These are phyloP conservation scores for Synanthedon vespiformis DNA, from an alignment of 2,888 invertebrate genomes.

Conservation along the genomic window DNA sequence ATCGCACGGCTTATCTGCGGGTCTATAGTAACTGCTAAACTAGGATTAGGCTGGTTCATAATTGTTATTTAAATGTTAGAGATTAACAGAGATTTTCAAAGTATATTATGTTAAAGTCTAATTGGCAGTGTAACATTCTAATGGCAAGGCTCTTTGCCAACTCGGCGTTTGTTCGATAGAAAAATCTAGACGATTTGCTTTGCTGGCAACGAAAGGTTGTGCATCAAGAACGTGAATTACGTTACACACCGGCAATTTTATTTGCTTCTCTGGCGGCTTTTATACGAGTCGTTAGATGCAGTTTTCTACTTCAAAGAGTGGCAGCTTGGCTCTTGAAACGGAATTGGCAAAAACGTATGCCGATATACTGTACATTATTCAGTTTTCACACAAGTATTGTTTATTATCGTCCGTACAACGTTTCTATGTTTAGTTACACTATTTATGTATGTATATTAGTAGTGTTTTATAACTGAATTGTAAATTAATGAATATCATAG, in stretches of 20 bases:
- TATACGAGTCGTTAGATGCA: conserved; percentile 24
- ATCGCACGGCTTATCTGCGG: no score
- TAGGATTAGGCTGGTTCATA: no score
- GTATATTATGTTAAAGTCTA: background rate
- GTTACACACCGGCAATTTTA: conserved; percentile 21
- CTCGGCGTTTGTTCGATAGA: conserved; percentile 28
- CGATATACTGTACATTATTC: background rate
- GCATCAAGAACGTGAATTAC: conserved; percentile 22
- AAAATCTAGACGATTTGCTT: conserved; percentile 35
- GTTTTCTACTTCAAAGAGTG: conserved; percentile 7
- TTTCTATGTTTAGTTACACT: no score
- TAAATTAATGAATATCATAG: no score
- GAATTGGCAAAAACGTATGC: background rate
- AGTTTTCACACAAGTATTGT: background rate
- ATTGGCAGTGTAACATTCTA: conserved; percentile 14
- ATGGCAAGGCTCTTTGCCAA: conserved; percentile 28
- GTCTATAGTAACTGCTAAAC: no score
- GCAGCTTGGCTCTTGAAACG: background rate
- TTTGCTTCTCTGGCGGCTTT: conserved; percentile 19
- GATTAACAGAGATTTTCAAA: conserved; percentile 2
- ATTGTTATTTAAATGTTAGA: background rate
- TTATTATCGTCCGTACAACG: no score
- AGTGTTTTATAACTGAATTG: no score
- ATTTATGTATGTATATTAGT: no score
- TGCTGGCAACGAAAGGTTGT: conserved; percentile 18